Percentiles rank a stretch among this genome's conserved stretches.
Evolutionary conservation across 1,140 invertebrate species (phyloP).

Genomic region (Trichogramma pretiosum): DNA sequence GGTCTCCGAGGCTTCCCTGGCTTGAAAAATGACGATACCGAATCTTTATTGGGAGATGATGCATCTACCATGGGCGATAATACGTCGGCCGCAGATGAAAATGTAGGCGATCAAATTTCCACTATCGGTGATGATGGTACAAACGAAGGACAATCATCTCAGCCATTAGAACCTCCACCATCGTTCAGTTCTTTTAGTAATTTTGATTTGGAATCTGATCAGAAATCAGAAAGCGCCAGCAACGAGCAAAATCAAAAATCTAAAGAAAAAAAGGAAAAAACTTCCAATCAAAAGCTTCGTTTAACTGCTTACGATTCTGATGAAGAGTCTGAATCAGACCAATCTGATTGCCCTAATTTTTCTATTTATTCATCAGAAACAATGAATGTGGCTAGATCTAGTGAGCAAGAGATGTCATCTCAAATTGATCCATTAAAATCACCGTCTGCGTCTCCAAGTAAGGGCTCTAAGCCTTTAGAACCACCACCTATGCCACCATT

Average conservation of each 20-base stretch:
- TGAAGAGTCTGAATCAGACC: slow-evolving; percentile 49
- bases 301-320: slow-evolving; percentile 41
- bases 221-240: slow-evolving; percentile 32
- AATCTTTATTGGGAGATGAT: slow-evolving; percentile 10
- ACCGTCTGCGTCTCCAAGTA: no score
- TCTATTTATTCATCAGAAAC: slow-evolving; percentile 73
- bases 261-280: background rate
- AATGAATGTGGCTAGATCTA: slow-evolving; percentile 60
- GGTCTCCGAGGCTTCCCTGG: slow-evolving; percentile 8
- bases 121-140: background rate
- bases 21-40: slow-evolving; percentile 7
- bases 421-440: slow-evolving; percentile 39
- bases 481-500: slow-evolving; percentile 29
- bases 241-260: slow-evolving; percentile 7
- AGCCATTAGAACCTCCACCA: slow-evolving; percentile 27
- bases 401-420: slow-evolving; percentile 41
- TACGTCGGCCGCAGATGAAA: slow-evolving; percentile 4
- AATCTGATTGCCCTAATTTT: slow-evolving; percentile 72
- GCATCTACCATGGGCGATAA: slow-evolving; percentile 8
- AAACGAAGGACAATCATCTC: slow-evolving; percentile 9
- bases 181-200: slow-evolving; percentile 23
- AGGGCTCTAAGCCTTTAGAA: slow-evolving; percentile 13
- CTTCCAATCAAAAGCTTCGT: slow-evolving; percentile 17
- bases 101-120: background rate
- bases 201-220: slow-evolving; percentile 18